Conservation (phyloP, 2,113 vertebrate species). For the Numenius arquata region DNA sequence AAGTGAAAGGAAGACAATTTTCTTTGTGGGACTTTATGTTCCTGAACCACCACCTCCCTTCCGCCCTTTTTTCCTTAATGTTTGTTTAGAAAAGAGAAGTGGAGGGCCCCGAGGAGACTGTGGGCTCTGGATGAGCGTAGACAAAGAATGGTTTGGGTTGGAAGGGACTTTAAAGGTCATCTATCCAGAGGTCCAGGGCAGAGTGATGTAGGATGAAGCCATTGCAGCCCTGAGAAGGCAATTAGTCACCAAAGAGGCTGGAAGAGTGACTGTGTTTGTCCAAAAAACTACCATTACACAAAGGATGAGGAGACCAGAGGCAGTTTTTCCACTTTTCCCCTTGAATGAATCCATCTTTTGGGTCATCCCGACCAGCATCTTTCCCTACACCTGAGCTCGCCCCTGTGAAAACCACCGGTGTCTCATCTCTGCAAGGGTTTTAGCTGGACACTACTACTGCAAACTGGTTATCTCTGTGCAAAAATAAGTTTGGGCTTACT, state of each 20-base stretch:
- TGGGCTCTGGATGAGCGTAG: not conserved
- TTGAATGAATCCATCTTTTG: not conserved
- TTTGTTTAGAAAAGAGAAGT: not conserved
- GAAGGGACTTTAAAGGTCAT: not conserved
- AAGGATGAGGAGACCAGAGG: not conserved
- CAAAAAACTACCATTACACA: not conserved
- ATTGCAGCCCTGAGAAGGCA: not conserved
- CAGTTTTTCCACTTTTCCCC: not conserved
- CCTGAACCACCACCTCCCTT: slow-evolving; percentile 3
- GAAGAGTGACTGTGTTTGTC: not conserved
- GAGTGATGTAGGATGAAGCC: not conserved
- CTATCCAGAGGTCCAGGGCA: not conserved
- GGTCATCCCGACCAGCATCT: not conserved
- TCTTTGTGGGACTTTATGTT: slow-evolving; percentile 45
- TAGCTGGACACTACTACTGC: no score
- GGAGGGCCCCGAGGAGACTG: not conserved
- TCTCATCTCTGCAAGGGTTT: rapidly evolving
- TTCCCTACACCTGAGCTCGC: not conserved
- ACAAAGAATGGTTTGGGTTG: not conserved
- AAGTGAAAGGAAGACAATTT: slow-evolving; percentile 56
- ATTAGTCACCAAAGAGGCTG: not conserved
- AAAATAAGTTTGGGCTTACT: not conserved
- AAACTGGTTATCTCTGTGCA: not conserved
- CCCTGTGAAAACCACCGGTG: not conserved
- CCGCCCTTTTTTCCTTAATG: slow-evolving; percentile 18